Conservation (phyloP, 1,140 invertebrate genomes). For the Bicyclus anynana region DNA sequence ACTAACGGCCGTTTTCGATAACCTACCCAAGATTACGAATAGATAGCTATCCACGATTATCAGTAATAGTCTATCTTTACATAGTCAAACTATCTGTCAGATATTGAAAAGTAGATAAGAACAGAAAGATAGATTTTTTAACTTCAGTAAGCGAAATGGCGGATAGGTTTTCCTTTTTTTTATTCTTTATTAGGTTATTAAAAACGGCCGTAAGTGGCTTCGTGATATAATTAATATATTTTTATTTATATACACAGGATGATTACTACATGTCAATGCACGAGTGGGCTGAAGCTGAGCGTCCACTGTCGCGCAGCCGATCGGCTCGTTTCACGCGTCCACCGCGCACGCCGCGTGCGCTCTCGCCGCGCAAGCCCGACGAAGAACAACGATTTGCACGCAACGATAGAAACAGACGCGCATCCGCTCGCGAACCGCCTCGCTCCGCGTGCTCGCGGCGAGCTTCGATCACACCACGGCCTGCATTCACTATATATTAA, state of each 20-base stretch:
- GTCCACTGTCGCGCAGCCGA: conserved; percentile 52
- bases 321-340: conserved; percentile 47
- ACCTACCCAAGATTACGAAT: too few species aligned
- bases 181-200: too few species aligned
- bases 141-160: too few species aligned
- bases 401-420: conserved; percentile 39
- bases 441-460: conserved; percentile 49
- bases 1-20: too few species aligned
- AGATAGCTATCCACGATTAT: too few species aligned
- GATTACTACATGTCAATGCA: conserved; percentile 50
- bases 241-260: conserved; percentile 31
- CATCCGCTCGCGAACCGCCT: conserved; percentile 46
- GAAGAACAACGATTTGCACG: conserved; percentile 33
- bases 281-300: conserved; percentile 52
- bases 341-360: conserved; percentile 43
- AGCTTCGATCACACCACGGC: conserved; percentile 50
- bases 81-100: too few species aligned
- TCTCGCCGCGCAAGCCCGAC: conserved; percentile 42
- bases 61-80: too few species aligned
- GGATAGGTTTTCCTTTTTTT: too few species aligned
- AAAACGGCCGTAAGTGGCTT: too few species aligned
- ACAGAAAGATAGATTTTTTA: too few species aligned
- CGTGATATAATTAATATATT: neutral
- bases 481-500: conserved; percentile 65
- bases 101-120: too few species aligned